Percentiles rank a stretch among this genome's conserved stretches.
Evolutionary conservation across 2,797 vertebrate genomes (phyloP).

Genomic region (Malacoraja senta): DNA sequence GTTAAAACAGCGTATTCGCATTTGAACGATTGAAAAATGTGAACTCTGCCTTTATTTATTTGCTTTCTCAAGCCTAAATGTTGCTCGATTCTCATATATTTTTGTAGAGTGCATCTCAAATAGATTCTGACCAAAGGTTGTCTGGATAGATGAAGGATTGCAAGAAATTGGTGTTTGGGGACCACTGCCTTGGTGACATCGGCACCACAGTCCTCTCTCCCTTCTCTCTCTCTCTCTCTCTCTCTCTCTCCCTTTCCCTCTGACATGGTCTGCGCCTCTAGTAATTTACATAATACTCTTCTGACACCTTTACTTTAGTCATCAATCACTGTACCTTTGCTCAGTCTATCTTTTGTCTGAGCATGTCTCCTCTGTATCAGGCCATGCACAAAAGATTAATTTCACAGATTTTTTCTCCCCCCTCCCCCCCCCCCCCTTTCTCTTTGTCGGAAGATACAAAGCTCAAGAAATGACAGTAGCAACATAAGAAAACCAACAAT

Average conservation of each 20-base stretch:
- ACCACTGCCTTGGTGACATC: constrained; percentile 79
- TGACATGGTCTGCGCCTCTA: constrained; percentile 90
- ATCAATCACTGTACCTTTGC: constrained; percentile 98
- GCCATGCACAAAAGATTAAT: constrained; percentile 99
- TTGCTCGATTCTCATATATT: constrained; percentile 48
- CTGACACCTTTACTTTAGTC: constrained; percentile 99
- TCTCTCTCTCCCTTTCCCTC: constrained; percentile 56
- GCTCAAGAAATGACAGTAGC: constrained; percentile 92
- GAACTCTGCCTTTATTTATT: constrained; percentile 43
- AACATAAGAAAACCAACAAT: constrained; percentile 99
- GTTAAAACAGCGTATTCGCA: constrained; percentile 58
- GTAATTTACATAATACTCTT: constrained; percentile 99
- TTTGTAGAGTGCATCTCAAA: constrained; percentile 53
- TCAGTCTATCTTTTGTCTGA: constrained; percentile 97
- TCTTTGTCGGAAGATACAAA: constrained; percentile 93
- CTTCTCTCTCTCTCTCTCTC: constrained; percentile 53
- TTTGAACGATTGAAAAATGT: constrained; percentile 47
- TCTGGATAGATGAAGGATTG: constrained; percentile 94
- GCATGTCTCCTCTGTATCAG: constrained; percentile 98
- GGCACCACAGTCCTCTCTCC: constrained; percentile 70
- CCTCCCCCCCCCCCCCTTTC: constrained; percentile 61
- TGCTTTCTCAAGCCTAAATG: constrained; percentile 45
- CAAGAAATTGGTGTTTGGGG: constrained; percentile 82
- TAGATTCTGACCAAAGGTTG: constrained; percentile 81
- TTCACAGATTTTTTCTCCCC: constrained; percentile 80